Evolutionary conservation across 2,888 invertebrate species (phyloP).

Genomic region (Scrobipalpa atriplicella): DNA sequence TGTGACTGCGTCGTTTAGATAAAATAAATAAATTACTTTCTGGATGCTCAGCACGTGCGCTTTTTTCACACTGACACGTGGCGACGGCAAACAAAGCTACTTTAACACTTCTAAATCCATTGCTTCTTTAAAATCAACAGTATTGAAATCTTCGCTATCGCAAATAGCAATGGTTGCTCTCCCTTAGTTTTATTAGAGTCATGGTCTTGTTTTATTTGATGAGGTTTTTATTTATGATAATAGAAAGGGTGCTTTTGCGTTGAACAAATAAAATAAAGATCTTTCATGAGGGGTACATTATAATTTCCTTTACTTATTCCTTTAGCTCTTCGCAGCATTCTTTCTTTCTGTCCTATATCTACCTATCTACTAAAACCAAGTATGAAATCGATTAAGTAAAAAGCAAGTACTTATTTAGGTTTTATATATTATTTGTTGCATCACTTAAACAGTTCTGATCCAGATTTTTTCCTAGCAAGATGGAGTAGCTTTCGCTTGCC

Average conservation of each 20-base stretch:
- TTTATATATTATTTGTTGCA: too few relatives aligned
- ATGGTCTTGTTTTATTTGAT: slow-evolving; percentile 1
- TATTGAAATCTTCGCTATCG: neutral
- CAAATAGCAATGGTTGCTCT: neutral
- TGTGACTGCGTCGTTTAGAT: slow-evolving; percentile 33
- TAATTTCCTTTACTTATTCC: neutral
- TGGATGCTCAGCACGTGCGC: slow-evolving; percentile 24
- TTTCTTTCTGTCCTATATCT: too few relatives aligned
- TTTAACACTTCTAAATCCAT: neutral
- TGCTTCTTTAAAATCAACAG: neutral
- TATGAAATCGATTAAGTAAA: too few relatives aligned
- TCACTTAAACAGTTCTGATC: too few relatives aligned
- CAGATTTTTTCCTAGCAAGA: too few relatives aligned
- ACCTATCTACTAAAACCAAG: too few relatives aligned
- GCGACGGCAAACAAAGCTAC: neutral
- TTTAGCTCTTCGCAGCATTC: neutral
- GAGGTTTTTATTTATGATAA: slow-evolving; percentile 26
- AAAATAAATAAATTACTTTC: slow-evolving; percentile 33
- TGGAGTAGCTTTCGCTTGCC: too few relatives aligned
- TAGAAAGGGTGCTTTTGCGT: slow-evolving; percentile 14
- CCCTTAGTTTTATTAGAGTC: neutral
- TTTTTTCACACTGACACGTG: neutral
- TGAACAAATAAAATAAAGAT: slow-evolving; percentile 20
- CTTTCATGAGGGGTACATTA: neutral
- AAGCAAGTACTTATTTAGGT: too few relatives aligned